Percentiles rank a stretch among this genome's conserved stretches.
phyloP scores from a whole-genome alignment of 2,888 invertebrate species.

The Saturnia pavonia region DNA sequence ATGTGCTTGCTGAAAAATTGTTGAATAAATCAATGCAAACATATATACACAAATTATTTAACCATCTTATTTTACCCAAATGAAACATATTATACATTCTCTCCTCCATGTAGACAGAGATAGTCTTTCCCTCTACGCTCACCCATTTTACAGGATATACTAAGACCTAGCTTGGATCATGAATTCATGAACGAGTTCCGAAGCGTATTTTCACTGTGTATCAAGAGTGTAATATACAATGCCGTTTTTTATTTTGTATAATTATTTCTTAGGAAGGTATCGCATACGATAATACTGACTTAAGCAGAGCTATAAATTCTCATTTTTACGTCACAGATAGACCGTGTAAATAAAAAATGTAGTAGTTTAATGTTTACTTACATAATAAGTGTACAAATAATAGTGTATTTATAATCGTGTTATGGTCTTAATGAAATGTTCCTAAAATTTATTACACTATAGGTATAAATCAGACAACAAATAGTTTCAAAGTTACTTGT shows the following conservation, averaged over 20 bases:
- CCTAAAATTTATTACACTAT: background rate
- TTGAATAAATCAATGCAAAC: background rate
- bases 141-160: no score
- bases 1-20: slow-evolving; percentile 76
- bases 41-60: background rate
- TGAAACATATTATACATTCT: no score
- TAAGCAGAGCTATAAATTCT: slow-evolving; percentile 60
- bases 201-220: background rate
- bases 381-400: slow-evolving; percentile 39
- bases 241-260: background rate
- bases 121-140: no score
- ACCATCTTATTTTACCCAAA: no score
- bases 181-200: background rate
- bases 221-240: background rate
- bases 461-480: background rate
- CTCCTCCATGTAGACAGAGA: no score
- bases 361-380: slow-evolving; percentile 39
- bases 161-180: background rate
- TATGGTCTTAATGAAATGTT: background rate
- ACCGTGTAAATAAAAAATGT: slow-evolving; percentile 44
- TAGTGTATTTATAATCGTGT: slow-evolving; percentile 21
- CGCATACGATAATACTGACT: background rate
- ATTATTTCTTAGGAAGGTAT: background rate
- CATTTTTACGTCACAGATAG: slow-evolving; percentile 54
- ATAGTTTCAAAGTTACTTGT: background rate